Evolutionary conservation across 2,888 invertebrate genomes (phyloP), one percentile per base, ranked within the genome.

Genomic region (Hypercompe scribonia): DNA sequence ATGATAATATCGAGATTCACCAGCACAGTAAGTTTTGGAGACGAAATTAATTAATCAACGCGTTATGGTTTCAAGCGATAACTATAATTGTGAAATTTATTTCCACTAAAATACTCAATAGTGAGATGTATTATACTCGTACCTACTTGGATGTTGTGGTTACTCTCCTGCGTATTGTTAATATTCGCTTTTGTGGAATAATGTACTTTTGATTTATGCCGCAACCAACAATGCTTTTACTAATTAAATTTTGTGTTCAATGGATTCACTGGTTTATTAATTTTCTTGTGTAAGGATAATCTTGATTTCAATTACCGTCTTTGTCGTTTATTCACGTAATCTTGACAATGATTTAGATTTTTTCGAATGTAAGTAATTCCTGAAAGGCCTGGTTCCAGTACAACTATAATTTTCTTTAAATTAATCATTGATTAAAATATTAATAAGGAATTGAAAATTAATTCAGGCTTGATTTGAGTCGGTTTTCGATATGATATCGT

Each of bases 61-160:
- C 66, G 70, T 76, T 74, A 81, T 71, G 84, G 84, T 80, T 78
- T 76, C 63, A 78, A 71, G 68, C 74, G 69, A 72, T 73, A 78
- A 50, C 78, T 75, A 82, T 76, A 75, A 81, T 84, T 79, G 73
- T 73, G 54, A 75, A 74, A 79, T 84, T 79, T 75, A 77, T 78
- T 82, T 81, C 70, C 69, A 73, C 36, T 77, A 70, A 73, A 84
- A 79, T 79, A 81, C 74, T 81, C 74, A 73, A 84, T 75, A 76
- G 73, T 73, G 73, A 54, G 54, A 65, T 81, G 77, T 77, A 76
- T 83, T 83, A 79, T 78, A 24, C n/a, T 54, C 50, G 11, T 11
- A 75, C 61, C 73, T 74, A 78, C 68, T 81, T 76, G 76, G 81
- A 73, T 63, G 73, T 81, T 83, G 75, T 65, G 74, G 81, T 69